Conservation (phyloP, 1,140 invertebrate species). For the Eupeodes corollae region DNA sequence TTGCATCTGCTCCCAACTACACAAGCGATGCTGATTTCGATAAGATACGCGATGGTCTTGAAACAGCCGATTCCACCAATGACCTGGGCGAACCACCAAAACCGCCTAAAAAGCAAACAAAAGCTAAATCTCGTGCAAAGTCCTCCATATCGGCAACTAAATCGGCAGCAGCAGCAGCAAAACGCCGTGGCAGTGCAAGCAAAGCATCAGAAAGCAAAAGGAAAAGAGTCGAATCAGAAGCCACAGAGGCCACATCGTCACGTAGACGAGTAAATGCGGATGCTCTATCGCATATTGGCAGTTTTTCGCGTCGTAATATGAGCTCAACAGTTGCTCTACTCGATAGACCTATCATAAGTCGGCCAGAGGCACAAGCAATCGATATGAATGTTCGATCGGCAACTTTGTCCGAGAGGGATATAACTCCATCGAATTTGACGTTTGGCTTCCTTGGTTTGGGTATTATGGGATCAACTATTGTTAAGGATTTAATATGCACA, state of each 20-base stretch:
- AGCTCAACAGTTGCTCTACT: constrained; percentile 28
- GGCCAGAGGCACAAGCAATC: constrained; percentile 57
- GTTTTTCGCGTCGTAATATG: constrained; percentile 15
- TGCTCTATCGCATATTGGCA: constrained; percentile 8
- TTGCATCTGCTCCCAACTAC: constrained; percentile 17
- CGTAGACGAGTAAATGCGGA: constrained; percentile 7
- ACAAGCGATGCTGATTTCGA: constrained; percentile 53
- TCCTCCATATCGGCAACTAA: constrained; percentile 17
- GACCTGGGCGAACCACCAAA: constrained; percentile 27
- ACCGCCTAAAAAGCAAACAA: constrained; percentile 20
- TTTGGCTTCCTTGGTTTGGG: constrained; percentile 93
- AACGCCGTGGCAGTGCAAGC: constrained; percentile 19
- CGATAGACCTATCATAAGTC: constrained; percentile 27
- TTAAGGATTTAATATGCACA: constrained; percentile 88
- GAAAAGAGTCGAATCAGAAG: no score
- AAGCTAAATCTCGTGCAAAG: constrained; percentile 24
- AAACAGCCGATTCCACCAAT: constrained; percentile 41
- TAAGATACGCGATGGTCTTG: constrained; percentile 46
- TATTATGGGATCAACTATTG: constrained; percentile 92
- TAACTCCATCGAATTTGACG: constrained; percentile 71
- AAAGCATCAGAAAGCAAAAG: background rate
- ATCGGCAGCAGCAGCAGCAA: constrained; percentile 23
- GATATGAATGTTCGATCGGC: constrained; percentile 69
- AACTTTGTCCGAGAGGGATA: constrained; percentile 73
- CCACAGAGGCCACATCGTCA: background rate